Percentiles rank a stretch among this genome's conserved stretches.
These are phyloP conservation scores for Agrochola macilenta DNA, from an alignment of 2,888 invertebrate species.

Conservation along the genomic window DNA sequence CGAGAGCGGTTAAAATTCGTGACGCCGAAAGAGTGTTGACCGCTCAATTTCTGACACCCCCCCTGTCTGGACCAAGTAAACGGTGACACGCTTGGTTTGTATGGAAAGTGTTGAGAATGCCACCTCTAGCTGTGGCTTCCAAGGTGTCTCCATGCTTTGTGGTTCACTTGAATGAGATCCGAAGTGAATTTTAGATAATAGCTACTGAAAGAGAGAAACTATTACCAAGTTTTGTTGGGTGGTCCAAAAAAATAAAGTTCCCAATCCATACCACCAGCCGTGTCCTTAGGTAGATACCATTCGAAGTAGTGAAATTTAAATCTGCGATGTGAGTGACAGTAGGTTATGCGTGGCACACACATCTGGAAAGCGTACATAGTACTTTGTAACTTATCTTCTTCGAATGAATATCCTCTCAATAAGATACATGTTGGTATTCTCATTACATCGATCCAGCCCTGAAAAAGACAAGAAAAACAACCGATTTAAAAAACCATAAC, in stretches of 20 bases:
- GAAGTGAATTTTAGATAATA: background rate
- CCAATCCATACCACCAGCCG: conserved; percentile 68
- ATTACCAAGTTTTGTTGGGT: background rate
- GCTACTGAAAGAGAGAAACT: background rate
- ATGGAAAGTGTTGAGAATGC: background rate
- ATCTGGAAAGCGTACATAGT: conserved; percentile 79
- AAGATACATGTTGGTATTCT: conserved; percentile 82
- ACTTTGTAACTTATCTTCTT: conserved; percentile 71
- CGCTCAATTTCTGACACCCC: no score
- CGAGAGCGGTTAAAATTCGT: no score
- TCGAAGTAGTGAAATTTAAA: conserved; percentile 78
- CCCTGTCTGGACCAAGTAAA: background rate
- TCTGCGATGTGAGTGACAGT: conserved; percentile 72
- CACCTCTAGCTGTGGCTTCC: no score
- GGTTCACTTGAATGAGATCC: conserved; percentile 2
- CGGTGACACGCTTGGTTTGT: background rate
- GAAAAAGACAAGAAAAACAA: conserved; percentile 50
- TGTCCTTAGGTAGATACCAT: conserved; percentile 76
- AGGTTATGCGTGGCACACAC: conserved; percentile 78
- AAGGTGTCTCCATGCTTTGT: background rate
- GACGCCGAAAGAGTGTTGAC: no score
- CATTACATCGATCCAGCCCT: conserved; percentile 78
- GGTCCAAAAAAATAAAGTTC: conserved; percentile 50
- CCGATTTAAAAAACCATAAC: background rate
- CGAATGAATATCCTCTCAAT: conserved; percentile 70